Conservation (phyloP, 2,888 invertebrate genomes). For the Caradrina clavipalpis region DNA sequence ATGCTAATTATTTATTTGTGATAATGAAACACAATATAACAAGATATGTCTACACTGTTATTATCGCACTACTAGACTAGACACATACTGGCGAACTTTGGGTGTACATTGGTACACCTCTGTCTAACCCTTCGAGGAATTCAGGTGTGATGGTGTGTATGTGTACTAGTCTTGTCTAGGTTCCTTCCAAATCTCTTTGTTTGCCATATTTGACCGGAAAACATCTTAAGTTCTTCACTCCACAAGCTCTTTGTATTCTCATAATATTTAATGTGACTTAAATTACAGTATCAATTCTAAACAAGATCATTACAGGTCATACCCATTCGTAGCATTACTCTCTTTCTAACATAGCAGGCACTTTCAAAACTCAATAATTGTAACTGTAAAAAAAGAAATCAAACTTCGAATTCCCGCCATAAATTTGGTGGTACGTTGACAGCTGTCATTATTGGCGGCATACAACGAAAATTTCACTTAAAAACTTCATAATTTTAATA, state of each 20-base stretch:
- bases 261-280: too few relatives aligned
- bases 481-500: constrained; percentile 87
- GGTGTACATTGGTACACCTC: too few relatives aligned
- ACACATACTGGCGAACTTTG: too few relatives aligned
- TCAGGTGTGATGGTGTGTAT: too few relatives aligned
- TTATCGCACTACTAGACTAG: too few relatives aligned
- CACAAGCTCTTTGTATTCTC: too few relatives aligned
- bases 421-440: constrained; percentile 71
- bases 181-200: too few relatives aligned
- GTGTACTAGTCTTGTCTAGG: too few relatives aligned
- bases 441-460: constrained; percentile 70
- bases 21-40: not conserved
- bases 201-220: too few relatives aligned
- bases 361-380: constrained; percentile 14
- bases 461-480: constrained; percentile 69
- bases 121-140: too few relatives aligned
- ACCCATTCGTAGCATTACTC: not conserved
- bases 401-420: constrained; percentile 60
- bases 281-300: not conserved
- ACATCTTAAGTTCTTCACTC: too few relatives aligned
- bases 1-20: not conserved
- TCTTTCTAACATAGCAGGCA: constrained; percentile 30
- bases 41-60: not conserved
- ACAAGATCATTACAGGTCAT: not conserved
- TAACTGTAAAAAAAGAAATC: constrained; percentile 55